Evolutionary conservation across 2,797 vertebrate genomes (phyloP).

Genomic region (Sebastes goodei): DNA sequence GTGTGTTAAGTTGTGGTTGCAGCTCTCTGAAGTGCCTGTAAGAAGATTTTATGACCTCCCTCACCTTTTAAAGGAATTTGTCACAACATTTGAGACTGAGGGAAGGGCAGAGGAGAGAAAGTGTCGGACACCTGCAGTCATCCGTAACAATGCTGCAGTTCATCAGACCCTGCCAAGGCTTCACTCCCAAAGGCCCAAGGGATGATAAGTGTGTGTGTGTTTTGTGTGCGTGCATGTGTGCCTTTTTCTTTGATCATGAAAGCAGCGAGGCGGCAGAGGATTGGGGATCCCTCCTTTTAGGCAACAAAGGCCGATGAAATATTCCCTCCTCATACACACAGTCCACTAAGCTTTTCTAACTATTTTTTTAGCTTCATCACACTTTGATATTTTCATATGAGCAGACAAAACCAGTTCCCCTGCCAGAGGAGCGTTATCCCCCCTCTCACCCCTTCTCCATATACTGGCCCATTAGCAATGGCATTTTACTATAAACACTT

Average conservation of each 20-base stretch:
- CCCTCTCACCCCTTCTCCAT: not conserved
- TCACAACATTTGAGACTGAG: constrained; percentile 64
- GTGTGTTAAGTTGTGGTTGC: constrained; percentile 17
- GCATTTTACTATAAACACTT: constrained; percentile 70
- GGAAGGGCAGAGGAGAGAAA: constrained; percentile 43
- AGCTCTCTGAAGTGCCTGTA: constrained; percentile 52
- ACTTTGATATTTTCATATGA: not conserved
- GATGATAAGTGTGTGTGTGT: constrained; percentile 9
- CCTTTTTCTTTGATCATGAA: constrained; percentile 60
- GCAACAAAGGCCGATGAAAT: constrained; percentile 21
- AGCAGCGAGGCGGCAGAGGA: constrained; percentile 1
- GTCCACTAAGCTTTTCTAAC: not conserved
- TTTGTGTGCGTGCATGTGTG: not conserved
- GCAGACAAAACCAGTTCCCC: constrained; percentile 5
- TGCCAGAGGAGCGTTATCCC: not conserved
- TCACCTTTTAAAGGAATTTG: constrained; percentile 72
- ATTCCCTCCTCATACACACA: not conserved
- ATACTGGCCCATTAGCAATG: constrained; percentile 69
- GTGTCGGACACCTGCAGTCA: constrained; percentile 70
- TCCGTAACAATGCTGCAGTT: constrained; percentile 60
- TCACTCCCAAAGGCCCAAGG: constrained; percentile 45
- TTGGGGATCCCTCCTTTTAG: constrained; percentile 13
- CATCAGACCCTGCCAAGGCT: constrained; percentile 45
- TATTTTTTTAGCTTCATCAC: not conserved
- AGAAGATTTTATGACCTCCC: constrained; percentile 68